These are phyloP conservation scores for Platalea minor DNA, from an alignment of 2,797 vertebrate species.

Conservation along the genomic window DNA sequence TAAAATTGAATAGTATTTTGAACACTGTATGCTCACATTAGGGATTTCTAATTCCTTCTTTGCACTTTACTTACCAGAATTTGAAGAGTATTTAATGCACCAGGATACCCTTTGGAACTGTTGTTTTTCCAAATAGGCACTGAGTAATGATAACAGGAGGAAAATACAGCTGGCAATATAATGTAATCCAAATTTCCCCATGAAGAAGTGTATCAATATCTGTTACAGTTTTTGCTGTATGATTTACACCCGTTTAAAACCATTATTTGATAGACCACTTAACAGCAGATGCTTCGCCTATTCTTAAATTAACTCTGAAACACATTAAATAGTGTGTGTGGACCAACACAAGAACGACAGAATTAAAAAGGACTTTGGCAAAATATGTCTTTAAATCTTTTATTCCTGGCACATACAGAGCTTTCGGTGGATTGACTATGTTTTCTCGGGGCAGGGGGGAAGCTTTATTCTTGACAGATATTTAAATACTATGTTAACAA, in stretches of 20 bases:
- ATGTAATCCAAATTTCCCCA: background rate
- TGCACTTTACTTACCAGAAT: background rate
- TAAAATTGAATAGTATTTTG: background rate
- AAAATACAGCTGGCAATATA: background rate
- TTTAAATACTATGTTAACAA: background rate
- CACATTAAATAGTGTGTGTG: background rate
- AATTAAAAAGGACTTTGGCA: background rate
- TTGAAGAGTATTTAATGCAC: background rate
- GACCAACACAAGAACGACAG: background rate
- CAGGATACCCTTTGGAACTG: background rate
- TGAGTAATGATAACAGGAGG: background rate
- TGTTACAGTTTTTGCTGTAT: background rate
- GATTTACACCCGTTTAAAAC: background rate
- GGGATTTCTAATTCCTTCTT: background rate
- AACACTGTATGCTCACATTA: background rate
- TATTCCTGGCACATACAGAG: background rate
- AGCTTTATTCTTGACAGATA: background rate
- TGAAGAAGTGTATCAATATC: background rate
- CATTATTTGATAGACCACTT: background rate
- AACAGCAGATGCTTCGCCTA: background rate
- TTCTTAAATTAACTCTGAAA: background rate
- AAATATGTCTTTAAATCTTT: background rate
- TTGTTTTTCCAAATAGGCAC: background rate
- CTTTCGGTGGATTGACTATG: background rate
- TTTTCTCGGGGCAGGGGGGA: rapidly evolving